Evolutionary conservation across 2,113 vertebrate genomes (phyloP), one percentile per base, ranked within the genome.

Genomic region (Alethe castanea): DNA sequence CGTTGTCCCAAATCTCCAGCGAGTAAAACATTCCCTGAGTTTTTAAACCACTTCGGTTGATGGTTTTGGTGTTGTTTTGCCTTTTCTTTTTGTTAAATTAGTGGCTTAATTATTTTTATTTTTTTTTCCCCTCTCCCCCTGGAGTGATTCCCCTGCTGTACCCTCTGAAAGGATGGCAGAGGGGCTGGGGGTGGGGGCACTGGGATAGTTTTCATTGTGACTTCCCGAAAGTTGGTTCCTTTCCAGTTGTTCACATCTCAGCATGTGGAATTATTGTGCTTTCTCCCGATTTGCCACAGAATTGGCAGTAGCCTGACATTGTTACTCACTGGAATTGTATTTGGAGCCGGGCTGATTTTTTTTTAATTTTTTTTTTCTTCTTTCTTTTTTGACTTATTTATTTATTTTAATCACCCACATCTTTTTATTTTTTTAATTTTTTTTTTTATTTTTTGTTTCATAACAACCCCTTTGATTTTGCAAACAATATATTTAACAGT

Each of bases 161-260:
- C 81, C 60, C 82, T 36, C 53, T 0, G 1, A n/a, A 54, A 77
- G 91, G 89, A 6, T 86, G 94, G 92, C 92, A 79, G 59, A 12
- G 74, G 70, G 86, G 86, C 56, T 62, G 92, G 88, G 95, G 86
- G 73, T 89, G 95, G 92, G 85, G 91, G 92, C 72, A 50, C 72
- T 5, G 93, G 72, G 59, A 78, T 24, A 73, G 73, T 97, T 94
- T 52, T 88, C 93, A 79, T 97, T 95, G 97, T 95, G 97, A 93
- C 88, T 97, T 94, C 91, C 78, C 88, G 20, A 94, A 92, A 88
- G 92, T 92, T 95, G 94, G 95, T 90, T 89, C 86, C 93, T 95
- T 97, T 96, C 97, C 96, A 97, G 97, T 97, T 95, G 95, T 78
- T 92, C 85, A 45, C 86, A 79, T 95, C 95, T 95, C 97, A 88